Conservation (phyloP, 2,888 invertebrate species). For the Callinectes sapidus region DNA sequence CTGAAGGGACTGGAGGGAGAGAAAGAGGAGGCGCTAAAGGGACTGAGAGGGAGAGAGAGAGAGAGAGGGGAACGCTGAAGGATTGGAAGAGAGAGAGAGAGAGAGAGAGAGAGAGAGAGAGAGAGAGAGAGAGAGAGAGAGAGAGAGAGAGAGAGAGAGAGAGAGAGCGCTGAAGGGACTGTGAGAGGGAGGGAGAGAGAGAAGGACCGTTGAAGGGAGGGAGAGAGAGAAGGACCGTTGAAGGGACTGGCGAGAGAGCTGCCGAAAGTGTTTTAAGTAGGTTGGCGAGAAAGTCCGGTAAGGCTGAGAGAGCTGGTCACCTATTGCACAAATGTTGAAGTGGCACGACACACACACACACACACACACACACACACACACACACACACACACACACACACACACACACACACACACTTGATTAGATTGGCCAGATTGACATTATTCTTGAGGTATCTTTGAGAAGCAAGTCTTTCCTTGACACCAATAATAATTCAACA, state of each 20-base stretch:
- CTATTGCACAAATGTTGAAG: conserved; percentile 50
- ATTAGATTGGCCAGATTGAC: background rate
- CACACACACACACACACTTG: conserved; percentile 26
- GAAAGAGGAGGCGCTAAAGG: too few relatives aligned
- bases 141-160: too few relatives aligned
- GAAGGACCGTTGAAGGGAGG: too few relatives aligned
- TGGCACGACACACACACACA: background rate
- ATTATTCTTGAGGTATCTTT: background rate
- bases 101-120: background rate
- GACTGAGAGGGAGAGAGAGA: too few relatives aligned
- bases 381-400: conserved; percentile 43
- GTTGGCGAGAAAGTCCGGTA: conserved; percentile 54
- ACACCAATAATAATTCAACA: background rate
- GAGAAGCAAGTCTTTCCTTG: background rate
- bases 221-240: background rate
- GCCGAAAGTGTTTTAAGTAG: conserved; percentile 47
- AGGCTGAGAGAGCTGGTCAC: conserved; percentile 50
- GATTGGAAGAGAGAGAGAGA: background rate
- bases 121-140: background rate
- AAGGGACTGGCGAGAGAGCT: background rate
- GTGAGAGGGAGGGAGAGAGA: background rate
- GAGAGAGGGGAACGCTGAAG: too few relatives aligned
- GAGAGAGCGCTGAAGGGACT: background rate
- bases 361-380: conserved; percentile 43
- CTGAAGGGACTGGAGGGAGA: background rate